Percentiles rank a stretch among this genome's conserved stretches.
These are phyloP conservation scores for Linurgus olivaceus DNA, from an alignment of 2,797 vertebrate species.

Conservation along the genomic window DNA sequence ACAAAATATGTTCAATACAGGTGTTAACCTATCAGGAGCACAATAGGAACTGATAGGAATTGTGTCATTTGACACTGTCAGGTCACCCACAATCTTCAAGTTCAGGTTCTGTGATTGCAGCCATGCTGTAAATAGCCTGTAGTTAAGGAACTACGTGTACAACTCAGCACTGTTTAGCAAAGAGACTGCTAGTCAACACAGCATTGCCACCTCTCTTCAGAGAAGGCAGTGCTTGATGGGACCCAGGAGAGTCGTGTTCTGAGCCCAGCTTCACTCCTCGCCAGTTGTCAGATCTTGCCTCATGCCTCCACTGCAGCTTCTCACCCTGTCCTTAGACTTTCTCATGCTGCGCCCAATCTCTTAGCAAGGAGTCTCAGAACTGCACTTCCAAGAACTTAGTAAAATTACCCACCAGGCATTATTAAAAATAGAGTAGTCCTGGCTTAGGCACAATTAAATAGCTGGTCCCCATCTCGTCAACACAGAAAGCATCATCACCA, in stretches of 20 bases:
- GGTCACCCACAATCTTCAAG: background rate
- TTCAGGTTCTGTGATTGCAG: background rate
- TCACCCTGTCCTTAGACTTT: background rate
- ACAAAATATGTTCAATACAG: background rate
- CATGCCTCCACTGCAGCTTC: background rate
- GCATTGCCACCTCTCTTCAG: background rate
- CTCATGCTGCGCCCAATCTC: background rate
- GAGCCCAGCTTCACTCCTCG: background rate
- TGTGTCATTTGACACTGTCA: background rate
- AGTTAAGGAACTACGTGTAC: background rate
- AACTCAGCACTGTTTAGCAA: background rate
- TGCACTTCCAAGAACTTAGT: background rate
- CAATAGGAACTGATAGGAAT: background rate
- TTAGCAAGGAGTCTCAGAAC: background rate
- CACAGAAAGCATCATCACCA: background rate
- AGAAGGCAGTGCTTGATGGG: background rate
- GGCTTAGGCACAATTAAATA: background rate
- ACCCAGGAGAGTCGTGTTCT: background rate
- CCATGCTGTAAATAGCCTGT: background rate
- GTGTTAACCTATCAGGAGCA: background rate
- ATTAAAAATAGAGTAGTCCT: background rate
- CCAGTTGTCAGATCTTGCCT: background rate
- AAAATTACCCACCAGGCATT: background rate
- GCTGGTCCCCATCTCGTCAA: background rate
- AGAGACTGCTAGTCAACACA: background rate